Base-by-base conservation (phyloP, 2,888 invertebrate genomes). In the Megalurothrips usitatus region DNA sequence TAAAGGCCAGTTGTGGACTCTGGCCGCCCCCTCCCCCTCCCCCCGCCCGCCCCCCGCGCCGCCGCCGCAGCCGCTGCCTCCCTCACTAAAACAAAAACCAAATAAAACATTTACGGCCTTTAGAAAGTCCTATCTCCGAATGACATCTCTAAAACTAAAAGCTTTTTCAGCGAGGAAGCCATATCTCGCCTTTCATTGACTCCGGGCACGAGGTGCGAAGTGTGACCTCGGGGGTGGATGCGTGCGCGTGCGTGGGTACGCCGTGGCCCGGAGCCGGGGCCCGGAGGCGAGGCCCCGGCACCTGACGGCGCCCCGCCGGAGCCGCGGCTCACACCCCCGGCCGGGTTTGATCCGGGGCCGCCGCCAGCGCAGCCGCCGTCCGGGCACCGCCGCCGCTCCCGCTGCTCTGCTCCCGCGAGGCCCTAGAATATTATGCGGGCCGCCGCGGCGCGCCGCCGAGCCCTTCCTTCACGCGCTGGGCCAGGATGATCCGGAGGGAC, bases 141-240 rank as follows among this genome's bases (percentile, higher is more conserved):
- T 58, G 58, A 58, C 58, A 58, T 58, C 58, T 58, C 58, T 58
- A 58, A 58, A 58, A 58, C 58, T 58, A 58, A 58, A 58, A 58
- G 58, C 58, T 58, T 58, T 58, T 58, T 58, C 58, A 58, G 58
- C 58, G 58, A 19, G 58, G 19, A 17, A 19, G 58, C 58, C 58
- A 58, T 58, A 58, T 58, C 58, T 58, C 58, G 58, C 58, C 58
- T 19, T 58, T 58, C 58, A 58, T 58, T 58, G 58, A 19, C 58
- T 19, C 6, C 6, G 19, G 58, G 58, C 58, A 19, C 19, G 58
- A 58, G 58, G 58, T 58, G 58, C 58, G 58, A 58, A 58, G 34
- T 43, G 34, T 43, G 34, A 43, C 34, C 34, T 43, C 34, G 34
- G 34, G 34, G 34, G 34, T 43, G 34, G 6, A 43, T 43, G 34